Percentiles rank a stretch among this genome's conserved stretches.
Conservation (phyloP, 2,888 invertebrate species). For the Omphaloscelis lunosa region DNA sequence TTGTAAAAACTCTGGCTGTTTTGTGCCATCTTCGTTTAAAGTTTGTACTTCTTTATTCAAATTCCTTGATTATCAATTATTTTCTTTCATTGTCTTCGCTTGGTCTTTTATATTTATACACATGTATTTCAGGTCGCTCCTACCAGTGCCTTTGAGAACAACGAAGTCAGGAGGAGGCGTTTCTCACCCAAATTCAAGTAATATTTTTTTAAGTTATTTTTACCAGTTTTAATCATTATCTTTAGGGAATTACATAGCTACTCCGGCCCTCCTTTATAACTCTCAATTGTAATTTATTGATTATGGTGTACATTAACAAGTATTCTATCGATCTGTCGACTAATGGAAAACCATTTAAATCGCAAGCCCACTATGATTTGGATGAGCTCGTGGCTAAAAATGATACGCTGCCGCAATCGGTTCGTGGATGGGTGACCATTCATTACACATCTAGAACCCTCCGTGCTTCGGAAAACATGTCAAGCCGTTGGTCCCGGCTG, state of each 20-base stretch:
- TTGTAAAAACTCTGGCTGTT: background rate
- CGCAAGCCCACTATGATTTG: background rate
- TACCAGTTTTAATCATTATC: background rate
- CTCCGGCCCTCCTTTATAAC: background rate
- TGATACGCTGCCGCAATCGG: too few relatives aligned
- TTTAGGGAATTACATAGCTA: background rate
- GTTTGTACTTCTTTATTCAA: background rate
- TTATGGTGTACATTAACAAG: background rate
- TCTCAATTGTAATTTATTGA: background rate
- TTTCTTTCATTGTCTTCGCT: background rate
- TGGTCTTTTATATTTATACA: background rate
- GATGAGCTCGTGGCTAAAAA: too few relatives aligned
- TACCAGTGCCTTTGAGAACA: slow-evolving; percentile 71
- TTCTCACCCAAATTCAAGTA: slow-evolving; percentile 87
- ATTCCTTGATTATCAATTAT: background rate
- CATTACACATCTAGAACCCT: background rate
- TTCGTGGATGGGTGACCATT: too few relatives aligned
- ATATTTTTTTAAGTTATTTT: slow-evolving; percentile 11
- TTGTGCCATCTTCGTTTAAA: background rate
- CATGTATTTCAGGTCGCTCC: slow-evolving; percentile 52
- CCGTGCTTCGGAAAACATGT: too few relatives aligned
- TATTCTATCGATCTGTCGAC: background rate
- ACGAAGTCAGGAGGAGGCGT: slow-evolving; percentile 81
- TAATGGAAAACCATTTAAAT: background rate
- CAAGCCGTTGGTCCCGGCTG: too few relatives aligned